These are phyloP conservation scores for Zosterops borbonicus DNA, from an alignment of 2,113 vertebrate genomes.

Conservation along the genomic window DNA sequence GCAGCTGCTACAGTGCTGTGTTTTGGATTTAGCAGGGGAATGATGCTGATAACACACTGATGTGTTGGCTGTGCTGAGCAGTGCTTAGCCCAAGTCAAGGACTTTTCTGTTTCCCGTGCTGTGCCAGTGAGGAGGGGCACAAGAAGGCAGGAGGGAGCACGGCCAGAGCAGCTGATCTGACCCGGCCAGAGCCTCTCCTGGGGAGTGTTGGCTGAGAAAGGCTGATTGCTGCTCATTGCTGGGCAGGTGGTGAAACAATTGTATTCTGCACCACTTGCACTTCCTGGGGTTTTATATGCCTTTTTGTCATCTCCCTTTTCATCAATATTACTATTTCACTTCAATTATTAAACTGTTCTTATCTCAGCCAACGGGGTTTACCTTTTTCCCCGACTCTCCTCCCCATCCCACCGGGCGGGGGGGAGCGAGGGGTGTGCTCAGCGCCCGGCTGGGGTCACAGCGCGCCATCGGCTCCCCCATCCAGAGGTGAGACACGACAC, in stretches of 20 bases:
- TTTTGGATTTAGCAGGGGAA: background rate
- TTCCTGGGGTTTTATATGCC: rapidly evolving
- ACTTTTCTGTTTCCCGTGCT: background rate
- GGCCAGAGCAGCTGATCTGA: background rate
- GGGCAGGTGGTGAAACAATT: background rate
- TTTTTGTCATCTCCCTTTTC: background rate
- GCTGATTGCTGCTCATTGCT: background rate
- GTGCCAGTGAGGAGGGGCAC: background rate
- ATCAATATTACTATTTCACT: background rate
- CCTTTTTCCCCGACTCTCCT: background rate
- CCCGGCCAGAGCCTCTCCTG: background rate
- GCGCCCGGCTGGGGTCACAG: background rate
- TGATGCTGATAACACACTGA: background rate
- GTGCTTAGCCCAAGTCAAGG: background rate
- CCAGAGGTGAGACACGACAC: background rate
- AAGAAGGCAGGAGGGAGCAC: background rate
- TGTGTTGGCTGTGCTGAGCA: background rate
- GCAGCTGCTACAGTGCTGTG: background rate
- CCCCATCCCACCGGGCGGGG: background rate
- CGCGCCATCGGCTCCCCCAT: background rate
- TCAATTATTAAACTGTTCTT: background rate
- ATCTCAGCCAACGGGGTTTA: background rate
- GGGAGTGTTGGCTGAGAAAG: background rate
- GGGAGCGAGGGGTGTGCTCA: background rate
- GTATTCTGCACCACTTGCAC: background rate